Conservation (phyloP, 2,113 vertebrate genomes). For the Sitta europaea region DNA sequence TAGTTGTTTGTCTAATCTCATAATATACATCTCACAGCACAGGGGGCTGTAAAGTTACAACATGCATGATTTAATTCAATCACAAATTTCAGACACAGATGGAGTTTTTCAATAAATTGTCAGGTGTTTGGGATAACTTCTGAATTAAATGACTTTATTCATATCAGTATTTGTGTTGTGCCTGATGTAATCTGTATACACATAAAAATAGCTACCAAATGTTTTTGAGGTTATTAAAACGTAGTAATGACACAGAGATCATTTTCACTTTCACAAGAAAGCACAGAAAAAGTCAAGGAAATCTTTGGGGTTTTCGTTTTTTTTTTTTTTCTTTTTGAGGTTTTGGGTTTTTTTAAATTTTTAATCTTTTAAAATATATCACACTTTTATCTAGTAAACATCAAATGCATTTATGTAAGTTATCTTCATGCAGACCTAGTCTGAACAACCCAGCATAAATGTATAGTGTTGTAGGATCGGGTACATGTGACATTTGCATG, state of each 20-base stretch:
- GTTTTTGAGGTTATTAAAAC: not conserved
- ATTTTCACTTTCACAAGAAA: not conserved
- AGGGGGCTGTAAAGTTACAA: not conserved
- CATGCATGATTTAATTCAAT: not conserved
- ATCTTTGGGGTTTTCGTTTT: not conserved
- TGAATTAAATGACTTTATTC: not conserved
- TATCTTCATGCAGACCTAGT: not conserved
- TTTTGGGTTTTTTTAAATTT: not conserved
- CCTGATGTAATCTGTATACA: not conserved
- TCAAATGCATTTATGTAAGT: not conserved
- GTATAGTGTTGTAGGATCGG: not conserved
- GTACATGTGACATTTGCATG: not conserved
- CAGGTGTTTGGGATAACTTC: not conserved
- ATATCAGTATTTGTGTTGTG: not conserved
- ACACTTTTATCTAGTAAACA: not conserved
- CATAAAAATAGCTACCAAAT: not conserved
- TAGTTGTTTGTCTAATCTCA: not conserved
- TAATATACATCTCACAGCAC: not conserved
- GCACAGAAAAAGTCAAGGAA: not conserved
- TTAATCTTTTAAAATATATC: not conserved
- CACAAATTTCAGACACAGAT: not conserved
- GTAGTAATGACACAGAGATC: not conserved
- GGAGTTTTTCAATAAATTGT: constrained; percentile 6
- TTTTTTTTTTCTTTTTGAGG: not conserved
- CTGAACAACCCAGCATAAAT: not conserved